Conservation (phyloP, 2,113 vertebrate genomes). For the Scomber japonicus region DNA sequence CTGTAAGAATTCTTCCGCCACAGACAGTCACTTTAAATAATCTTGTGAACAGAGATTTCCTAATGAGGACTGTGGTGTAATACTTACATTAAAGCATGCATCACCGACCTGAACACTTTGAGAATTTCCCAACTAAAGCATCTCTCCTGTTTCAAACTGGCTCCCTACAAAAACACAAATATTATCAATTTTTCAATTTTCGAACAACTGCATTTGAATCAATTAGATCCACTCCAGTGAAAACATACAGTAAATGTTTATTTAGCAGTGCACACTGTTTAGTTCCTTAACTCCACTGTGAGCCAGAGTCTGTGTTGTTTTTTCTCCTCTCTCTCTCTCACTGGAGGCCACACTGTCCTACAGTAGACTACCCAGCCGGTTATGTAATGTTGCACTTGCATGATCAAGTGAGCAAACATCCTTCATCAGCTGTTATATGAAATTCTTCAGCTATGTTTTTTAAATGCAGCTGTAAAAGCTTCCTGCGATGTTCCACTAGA, state of each 20-base stretch:
- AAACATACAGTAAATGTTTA: not conserved
- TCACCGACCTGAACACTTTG: not conserved
- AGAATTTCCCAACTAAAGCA: not conserved
- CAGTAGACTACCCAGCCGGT: conserved; percentile 43
- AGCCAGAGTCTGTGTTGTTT: conserved; percentile 43
- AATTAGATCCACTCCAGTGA: not conserved
- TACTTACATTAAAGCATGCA: not conserved
- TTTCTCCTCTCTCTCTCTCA: conserved; percentile 17
- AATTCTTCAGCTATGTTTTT: not conserved
- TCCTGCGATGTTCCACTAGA: not conserved
- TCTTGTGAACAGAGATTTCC: not conserved
- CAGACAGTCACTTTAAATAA: not conserved
- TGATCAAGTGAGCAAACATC: conserved; percentile 38
- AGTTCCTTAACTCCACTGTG: not conserved
- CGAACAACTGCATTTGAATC: not conserved
- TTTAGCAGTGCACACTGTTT: not conserved
- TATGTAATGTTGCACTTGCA: conserved; percentile 76
- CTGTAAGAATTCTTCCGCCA: not conserved
- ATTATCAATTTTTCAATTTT: not conserved
- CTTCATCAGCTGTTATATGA: not conserved
- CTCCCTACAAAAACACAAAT: not conserved
- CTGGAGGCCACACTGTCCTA: conserved; percentile 67
- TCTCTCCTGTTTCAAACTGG: not conserved
- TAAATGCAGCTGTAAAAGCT: not conserved
- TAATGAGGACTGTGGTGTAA: not conserved